Percentiles rank a stretch among this genome's conserved stretches.
phyloP scores from a whole-genome alignment of 2,113 vertebrate genomes.

The Cheilinus undulatus region DNA sequence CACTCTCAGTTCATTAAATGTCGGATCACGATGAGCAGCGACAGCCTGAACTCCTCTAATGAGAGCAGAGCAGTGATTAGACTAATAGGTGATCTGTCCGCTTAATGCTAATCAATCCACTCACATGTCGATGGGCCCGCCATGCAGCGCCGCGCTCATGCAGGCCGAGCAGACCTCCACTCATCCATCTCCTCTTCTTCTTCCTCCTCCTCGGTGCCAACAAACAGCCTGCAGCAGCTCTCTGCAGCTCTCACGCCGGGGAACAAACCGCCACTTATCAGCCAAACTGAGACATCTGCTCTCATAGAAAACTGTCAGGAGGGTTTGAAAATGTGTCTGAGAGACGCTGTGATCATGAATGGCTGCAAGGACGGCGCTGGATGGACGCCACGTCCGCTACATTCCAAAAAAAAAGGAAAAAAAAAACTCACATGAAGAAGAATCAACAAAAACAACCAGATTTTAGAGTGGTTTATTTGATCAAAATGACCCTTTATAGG shows the following conservation, averaged over 20 bases:
- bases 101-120: slow-evolving; percentile 24
- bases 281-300: slow-evolving; percentile 17
- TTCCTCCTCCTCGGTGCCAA: not conserved
- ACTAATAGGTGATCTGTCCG: slow-evolving; percentile 21
- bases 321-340: not conserved
- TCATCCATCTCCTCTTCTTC: not conserved
- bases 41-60: slow-evolving; percentile 15
- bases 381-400: not conserved
- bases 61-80: slow-evolving; percentile 8
- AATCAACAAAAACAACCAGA: no score
- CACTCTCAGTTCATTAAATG: not conserved
- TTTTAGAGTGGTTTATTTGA: no score
- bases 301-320: not conserved
- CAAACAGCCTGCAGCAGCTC: slow-evolving; percentile 16
- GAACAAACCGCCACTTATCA: slow-evolving; percentile 6
- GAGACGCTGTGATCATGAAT: not conserved
- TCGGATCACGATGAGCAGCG: not conserved
- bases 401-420: not conserved
- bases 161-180: not conserved
- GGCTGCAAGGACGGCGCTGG: not conserved
- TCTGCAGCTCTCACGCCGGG: not conserved
- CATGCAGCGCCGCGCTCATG: not conserved
- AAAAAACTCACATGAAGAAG: no score
- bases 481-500: no score
- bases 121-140: not conserved